Percentiles rank a stretch among this genome's conserved stretches.
Evolutionary conservation across 2,888 invertebrate genomes (phyloP).

Genomic region (Drosophila mercatorum): DNA sequence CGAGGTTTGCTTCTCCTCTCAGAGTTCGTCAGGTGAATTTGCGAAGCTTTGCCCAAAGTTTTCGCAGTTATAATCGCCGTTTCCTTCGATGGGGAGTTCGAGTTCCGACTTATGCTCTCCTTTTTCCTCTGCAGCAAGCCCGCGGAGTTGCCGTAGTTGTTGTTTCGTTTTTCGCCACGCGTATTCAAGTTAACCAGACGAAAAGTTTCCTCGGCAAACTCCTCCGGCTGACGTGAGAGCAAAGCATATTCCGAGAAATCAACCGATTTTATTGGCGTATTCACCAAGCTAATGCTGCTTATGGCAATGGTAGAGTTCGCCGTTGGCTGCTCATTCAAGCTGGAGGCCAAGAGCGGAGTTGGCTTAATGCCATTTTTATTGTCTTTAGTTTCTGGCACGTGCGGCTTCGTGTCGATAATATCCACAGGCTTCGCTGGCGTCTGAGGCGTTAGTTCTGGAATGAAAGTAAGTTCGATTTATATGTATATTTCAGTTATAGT

Average conservation of each 20-base stretch:
- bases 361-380: conserved; percentile 72
- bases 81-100: conserved; percentile 92
- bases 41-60: conserved; percentile 94
- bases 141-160: conserved; percentile 90
- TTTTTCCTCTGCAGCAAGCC: conserved; percentile 93
- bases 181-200: conserved; percentile 92
- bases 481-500: not conserved
- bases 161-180: conserved; percentile 84
- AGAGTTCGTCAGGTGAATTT: conserved; percentile 91
- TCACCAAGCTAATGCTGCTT: conserved; percentile 34
- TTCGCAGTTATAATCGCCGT: conserved; percentile 86
- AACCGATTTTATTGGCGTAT: conserved; percentile 86
- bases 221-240: conserved; percentile 92
- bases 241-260: conserved; percentile 94
- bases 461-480: no score
- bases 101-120: conserved; percentile 93
- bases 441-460: conserved; percentile 49
- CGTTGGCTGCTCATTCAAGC: conserved; percentile 31
- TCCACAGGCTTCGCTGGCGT: conserved; percentile 42
- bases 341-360: conserved; percentile 50
- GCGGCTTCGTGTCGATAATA: conserved; percentile 78
- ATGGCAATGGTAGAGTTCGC: conserved; percentile 36
- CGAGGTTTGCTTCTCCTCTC: conserved; percentile 86
- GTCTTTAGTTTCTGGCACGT: conserved; percentile 42
- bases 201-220: conserved; percentile 93